Evolutionary conservation across 2,888 invertebrate species (phyloP).

Genomic region (Criorhina ranunculi): DNA sequence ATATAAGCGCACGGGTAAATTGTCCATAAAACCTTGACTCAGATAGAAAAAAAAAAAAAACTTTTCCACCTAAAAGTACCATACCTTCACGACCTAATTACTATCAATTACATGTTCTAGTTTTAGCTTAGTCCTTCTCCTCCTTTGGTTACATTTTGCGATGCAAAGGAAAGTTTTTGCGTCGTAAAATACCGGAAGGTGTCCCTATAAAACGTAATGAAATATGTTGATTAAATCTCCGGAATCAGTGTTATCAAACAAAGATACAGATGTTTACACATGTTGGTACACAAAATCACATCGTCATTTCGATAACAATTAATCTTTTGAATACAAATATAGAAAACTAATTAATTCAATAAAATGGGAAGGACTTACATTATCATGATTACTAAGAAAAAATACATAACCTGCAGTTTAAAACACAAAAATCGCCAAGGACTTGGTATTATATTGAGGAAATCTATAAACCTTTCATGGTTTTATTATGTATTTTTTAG

Average conservation of each 20-base stretch:
- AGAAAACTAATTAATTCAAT: not conserved
- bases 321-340: slow-evolving; percentile 12
- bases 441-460: no score
- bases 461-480: no score
- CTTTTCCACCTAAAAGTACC: slow-evolving; percentile 12
- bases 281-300: not conserved
- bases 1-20: slow-evolving; percentile 9
- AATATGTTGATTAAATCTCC: slow-evolving; percentile 47
- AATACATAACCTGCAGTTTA: no score
- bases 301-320: slow-evolving; percentile 5
- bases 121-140: not conserved
- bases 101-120: slow-evolving; percentile 39
- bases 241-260: slow-evolving; percentile 43
- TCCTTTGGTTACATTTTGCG: slow-evolving; percentile 22
- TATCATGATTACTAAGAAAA: no score
- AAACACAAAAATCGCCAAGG: no score
- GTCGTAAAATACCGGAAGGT: slow-evolving; percentile 56
- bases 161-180: not conserved
- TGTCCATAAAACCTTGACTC: slow-evolving; percentile 35
- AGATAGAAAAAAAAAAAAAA: slow-evolving; percentile 16
- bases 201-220: slow-evolving; percentile 49
- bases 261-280: not conserved
- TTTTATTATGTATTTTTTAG: no score
- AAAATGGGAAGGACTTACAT: not conserved
- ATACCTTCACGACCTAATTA: slow-evolving; percentile 55